Conservation (phyloP, 2,797 vertebrate species). For the Zalophus californianus region DNA sequence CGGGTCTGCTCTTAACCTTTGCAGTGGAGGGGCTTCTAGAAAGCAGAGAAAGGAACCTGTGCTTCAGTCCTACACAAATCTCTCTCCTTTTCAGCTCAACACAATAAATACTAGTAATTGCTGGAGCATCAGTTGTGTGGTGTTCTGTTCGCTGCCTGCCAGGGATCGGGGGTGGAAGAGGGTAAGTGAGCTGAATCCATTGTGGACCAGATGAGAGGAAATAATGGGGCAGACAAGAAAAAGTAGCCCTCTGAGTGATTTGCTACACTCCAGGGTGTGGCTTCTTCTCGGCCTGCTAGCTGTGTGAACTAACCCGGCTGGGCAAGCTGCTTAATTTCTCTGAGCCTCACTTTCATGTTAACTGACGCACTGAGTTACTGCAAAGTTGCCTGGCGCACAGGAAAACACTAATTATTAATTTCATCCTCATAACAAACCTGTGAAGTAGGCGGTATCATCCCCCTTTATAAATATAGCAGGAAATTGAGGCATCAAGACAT, state of each 20-base stretch:
- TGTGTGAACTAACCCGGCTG: neutral
- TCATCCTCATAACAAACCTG: neutral
- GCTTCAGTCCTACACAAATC: neutral
- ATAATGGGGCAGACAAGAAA: neutral
- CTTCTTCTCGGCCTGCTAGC: neutral
- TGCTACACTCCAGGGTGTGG: neutral
- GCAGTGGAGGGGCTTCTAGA: neutral
- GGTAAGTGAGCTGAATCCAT: neutral
- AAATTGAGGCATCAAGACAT: neutral
- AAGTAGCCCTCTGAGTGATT: neutral
- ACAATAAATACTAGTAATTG: neutral
- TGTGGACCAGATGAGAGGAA: neutral
- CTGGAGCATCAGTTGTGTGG: neutral
- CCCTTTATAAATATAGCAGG: neutral
- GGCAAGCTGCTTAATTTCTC: neutral
- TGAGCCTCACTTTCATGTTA: neutral
- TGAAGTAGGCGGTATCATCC: neutral
- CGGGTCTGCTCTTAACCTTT: neutral
- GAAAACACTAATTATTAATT: neutral
- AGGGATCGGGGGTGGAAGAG: neutral
- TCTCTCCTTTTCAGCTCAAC: neutral
- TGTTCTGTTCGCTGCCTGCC: neutral
- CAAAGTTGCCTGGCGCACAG: neutral
- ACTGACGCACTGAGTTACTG: neutral
- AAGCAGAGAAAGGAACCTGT: neutral